A percentile compares a stretch with the other conserved stretches of the same genome.
These are phyloP conservation scores for Morone chrysops DNA, from an alignment of 2,113 vertebrate species.

Conservation along the genomic window DNA sequence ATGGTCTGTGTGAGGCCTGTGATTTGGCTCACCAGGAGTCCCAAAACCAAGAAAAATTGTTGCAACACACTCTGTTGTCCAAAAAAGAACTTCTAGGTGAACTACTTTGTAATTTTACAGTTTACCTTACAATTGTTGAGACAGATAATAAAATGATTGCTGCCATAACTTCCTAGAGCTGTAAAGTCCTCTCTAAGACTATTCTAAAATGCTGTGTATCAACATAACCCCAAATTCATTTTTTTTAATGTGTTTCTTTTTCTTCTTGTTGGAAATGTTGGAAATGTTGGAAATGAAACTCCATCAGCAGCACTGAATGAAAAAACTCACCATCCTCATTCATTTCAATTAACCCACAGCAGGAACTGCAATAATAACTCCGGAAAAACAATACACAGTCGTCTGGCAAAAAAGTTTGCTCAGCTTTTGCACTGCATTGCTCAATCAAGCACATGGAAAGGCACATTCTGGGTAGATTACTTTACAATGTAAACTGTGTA, in stretches of 20 bases:
- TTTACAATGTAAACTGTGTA: background rate
- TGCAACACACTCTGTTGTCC: background rate
- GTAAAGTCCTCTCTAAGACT: background rate
- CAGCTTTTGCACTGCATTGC: background rate
- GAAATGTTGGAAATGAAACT: background rate
- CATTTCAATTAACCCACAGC: background rate
- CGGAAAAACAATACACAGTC: background rate
- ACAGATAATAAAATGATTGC: background rate
- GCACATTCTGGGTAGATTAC: background rate
- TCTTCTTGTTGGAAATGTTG: background rate
- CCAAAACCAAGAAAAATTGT: background rate
- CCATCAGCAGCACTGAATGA: background rate
- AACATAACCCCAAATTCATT: too few species aligned
- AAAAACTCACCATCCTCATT: background rate
- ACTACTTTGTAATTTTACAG: background rate
- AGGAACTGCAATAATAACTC: background rate
- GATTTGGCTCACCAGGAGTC: background rate
- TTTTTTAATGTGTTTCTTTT: too few species aligned
- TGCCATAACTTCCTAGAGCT: background rate
- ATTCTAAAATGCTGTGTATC: background rate
- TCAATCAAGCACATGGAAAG: background rate
- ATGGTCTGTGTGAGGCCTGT: too few species aligned
- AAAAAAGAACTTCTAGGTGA: background rate
- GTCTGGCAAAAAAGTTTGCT: background rate
- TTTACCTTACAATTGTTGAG: background rate